These are phyloP conservation scores for Monoplex corrugatus DNA, from an alignment of 2,888 invertebrate genomes.

Conservation along the genomic window DNA sequence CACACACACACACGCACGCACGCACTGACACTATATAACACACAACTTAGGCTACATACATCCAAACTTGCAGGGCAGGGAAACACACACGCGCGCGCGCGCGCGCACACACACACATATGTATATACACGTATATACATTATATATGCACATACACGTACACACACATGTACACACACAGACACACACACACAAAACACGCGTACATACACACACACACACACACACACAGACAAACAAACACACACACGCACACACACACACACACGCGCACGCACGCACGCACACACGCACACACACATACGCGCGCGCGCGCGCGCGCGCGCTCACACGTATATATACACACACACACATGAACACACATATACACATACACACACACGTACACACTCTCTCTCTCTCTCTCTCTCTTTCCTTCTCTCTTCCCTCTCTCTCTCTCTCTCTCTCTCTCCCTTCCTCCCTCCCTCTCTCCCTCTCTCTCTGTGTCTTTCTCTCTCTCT, in stretches of 20 bases:
- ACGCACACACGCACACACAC: background rate
- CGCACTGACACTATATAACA: too few species aligned
- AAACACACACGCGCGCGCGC: too few species aligned
- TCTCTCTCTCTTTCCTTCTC: background rate
- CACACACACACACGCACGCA: too few species aligned
- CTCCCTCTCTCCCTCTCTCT: slow-evolving; percentile 5
- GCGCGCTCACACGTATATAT: background rate
- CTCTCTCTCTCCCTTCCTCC: slow-evolving; percentile 8
- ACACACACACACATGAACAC: background rate
- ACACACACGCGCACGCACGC: background rate
- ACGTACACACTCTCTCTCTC: background rate
- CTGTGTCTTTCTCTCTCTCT: background rate
- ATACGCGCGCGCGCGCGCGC: background rate
- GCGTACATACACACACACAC: background rate
- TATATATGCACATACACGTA: too few species aligned
- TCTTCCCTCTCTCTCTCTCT: background rate
- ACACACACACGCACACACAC: background rate
- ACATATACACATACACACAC: background rate
- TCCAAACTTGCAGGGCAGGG: too few species aligned
- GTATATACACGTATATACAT: too few species aligned
- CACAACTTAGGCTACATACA: too few species aligned
- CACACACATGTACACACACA: background rate
- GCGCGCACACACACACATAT: too few species aligned
- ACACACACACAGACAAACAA: background rate
- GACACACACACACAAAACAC: background rate